phyloP scores from a whole-genome alignment of 2,888 invertebrate species.

The Drosophila birchii region DNA sequence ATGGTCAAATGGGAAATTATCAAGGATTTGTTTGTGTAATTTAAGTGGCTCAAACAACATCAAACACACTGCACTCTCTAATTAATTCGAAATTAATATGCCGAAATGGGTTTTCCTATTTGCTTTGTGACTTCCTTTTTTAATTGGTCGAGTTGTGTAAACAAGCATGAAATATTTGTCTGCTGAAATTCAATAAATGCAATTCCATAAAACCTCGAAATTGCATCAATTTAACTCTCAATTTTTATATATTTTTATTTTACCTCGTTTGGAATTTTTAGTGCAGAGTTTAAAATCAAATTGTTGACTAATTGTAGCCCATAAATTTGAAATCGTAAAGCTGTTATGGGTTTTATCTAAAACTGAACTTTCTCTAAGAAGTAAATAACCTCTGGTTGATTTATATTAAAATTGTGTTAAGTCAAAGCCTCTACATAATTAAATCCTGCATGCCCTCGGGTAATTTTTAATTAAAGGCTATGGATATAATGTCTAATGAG shows the following conservation, averaged over 20 bases:
- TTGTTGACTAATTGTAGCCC: not conserved
- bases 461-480: slow-evolving; percentile 14
- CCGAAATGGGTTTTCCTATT: slow-evolving; percentile 7
- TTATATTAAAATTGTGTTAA: not conserved
- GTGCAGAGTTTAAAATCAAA: not conserved
- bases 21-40: not conserved
- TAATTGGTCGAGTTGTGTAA: slow-evolving; percentile 2
- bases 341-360: no score
- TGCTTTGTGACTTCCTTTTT: slow-evolving; percentile 14
- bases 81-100: slow-evolving; percentile 12
- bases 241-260: not conserved
- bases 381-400: not conserved
- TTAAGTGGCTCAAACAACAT: slow-evolving; percentile 1
- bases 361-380: not conserved
- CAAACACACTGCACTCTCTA: not conserved
- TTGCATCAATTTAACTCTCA: not conserved
- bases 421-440: not conserved
- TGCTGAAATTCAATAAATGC: not conserved
- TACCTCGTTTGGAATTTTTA: not conserved
- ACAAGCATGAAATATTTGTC: slow-evolving; percentile 2
- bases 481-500: not conserved
- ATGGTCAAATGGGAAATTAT: slow-evolving; percentile 1
- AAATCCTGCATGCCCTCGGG: not conserved
- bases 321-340: not conserved
- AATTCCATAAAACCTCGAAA: not conserved